A percentile compares a stretch with the other conserved stretches of the same genome.
phyloP scores from a whole-genome alignment of 2,113 vertebrate species.

The Ardeotis arabs region DNA sequence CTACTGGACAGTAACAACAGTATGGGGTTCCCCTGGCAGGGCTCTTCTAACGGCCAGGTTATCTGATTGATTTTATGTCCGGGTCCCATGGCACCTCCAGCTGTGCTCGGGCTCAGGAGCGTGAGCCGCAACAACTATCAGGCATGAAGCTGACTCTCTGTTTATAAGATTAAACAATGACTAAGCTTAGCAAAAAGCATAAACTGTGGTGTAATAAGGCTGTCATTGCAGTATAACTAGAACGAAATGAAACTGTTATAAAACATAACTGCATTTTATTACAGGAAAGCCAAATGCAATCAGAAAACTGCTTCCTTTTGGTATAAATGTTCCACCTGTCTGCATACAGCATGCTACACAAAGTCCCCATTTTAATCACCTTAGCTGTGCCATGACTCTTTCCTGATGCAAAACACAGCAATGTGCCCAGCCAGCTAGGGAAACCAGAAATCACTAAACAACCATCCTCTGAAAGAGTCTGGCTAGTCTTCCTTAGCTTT shows the following conservation, averaged over 20 bases:
- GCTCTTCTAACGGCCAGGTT: neutral
- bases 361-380: neutral
- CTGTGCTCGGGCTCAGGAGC: neutral
- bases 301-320: slow-evolving; percentile 9
- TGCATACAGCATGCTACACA: neutral
- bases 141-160: neutral
- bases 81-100: neutral
- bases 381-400: neutral
- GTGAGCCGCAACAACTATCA: neutral
- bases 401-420: neutral
- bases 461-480: neutral
- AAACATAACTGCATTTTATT: slow-evolving; percentile 29
- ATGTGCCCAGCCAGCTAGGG: neutral
- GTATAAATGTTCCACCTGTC: slow-evolving; percentile 6
- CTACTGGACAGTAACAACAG: neutral
- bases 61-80: neutral
- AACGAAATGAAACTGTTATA: slow-evolving; percentile 39
- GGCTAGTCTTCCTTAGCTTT: neutral
- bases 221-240: slow-evolving; percentile 11
- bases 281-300: neutral
- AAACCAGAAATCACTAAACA: neutral
- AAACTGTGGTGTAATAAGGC: slow-evolving; percentile 28
- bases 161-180: slow-evolving; percentile 57
- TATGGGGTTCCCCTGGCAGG: neutral
- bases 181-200: slow-evolving; percentile 31